Percentiles rank a stretch among this genome's conserved stretches.
phyloP scores from a whole-genome alignment of 2,888 invertebrate genomes.

The Limnephilus auricula region DNA sequence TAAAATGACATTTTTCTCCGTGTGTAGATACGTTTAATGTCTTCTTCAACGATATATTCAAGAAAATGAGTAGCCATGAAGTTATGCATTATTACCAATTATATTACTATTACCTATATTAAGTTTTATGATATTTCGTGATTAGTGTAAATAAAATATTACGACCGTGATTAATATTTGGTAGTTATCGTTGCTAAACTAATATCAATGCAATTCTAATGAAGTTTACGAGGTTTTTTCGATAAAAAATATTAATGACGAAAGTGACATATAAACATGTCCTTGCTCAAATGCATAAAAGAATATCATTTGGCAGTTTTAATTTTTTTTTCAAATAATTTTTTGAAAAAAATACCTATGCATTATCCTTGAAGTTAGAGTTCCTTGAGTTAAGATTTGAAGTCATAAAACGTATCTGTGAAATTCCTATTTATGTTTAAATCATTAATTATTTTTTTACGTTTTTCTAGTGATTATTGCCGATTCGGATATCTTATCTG shows the following conservation, averaged over 20 bases:
- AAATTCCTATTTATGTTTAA: not conserved
- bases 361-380: not conserved
- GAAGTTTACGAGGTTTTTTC: not conserved
- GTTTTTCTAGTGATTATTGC: not conserved
- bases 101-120: not conserved
- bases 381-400: not conserved
- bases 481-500: not conserved
- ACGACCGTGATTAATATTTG: not conserved
- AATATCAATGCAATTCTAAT: not conserved
- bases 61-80: not conserved
- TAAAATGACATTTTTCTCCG: too few species aligned
- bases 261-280: not conserved
- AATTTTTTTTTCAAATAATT: not conserved
- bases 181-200: not conserved
- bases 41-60: not conserved
- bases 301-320: not conserved
- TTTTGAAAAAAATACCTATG: not conserved
- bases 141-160: not conserved
- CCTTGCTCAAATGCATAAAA: not conserved
- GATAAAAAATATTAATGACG: too few species aligned
- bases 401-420: not conserved
- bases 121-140: not conserved
- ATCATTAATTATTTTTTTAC: not conserved
- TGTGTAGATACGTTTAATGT: too few species aligned
- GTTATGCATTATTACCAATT: not conserved